A percentile compares a stretch with the other conserved stretches of the same genome.
phyloP scores from a whole-genome alignment of 2,888 invertebrate genomes.

The Philonicus albiceps region DNA sequence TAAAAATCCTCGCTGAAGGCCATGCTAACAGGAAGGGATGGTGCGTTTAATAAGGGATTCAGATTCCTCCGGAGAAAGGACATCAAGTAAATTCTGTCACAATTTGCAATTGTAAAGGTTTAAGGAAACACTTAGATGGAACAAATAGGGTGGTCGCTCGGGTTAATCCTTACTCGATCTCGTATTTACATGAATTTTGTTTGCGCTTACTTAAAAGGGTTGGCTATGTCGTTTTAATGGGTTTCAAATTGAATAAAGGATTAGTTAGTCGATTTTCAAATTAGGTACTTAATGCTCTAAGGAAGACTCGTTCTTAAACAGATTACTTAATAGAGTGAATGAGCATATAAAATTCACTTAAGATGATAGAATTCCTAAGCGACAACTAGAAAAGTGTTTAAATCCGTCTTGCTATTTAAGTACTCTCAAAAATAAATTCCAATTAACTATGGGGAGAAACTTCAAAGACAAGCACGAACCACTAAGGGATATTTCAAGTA shows the following conservation, averaged over 20 bases:
- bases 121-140: slow-evolving; percentile 16
- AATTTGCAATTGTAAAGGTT: slow-evolving; percentile 34
- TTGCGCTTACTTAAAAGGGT: slow-evolving; percentile 64
- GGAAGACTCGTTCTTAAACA: slow-evolving; percentile 12
- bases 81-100: slow-evolving; percentile 1
- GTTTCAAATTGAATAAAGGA: slow-evolving; percentile 64
- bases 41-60: slow-evolving; percentile 31
- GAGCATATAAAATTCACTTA: not conserved
- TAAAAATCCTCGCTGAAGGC: not conserved
- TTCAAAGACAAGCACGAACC: not conserved
- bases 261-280: slow-evolving; percentile 57
- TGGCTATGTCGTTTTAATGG: slow-evolving; percentile 63
- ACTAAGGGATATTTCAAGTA: not conserved
- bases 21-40: not conserved
- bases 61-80: slow-evolving; percentile 9
- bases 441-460: not conserved
- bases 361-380: not conserved
- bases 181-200: slow-evolving; percentile 64
- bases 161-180: slow-evolving; percentile 60
- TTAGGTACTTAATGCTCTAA: slow-evolving; percentile 18
- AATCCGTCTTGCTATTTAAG: not conserved
- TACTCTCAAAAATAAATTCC: not conserved
- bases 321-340: slow-evolving; percentile 8
- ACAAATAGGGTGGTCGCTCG: slow-evolving; percentile 2
- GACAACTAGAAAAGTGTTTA: not conserved